Conservation (phyloP, 2,888 invertebrate genomes). For the Nudaria mundana region DNA sequence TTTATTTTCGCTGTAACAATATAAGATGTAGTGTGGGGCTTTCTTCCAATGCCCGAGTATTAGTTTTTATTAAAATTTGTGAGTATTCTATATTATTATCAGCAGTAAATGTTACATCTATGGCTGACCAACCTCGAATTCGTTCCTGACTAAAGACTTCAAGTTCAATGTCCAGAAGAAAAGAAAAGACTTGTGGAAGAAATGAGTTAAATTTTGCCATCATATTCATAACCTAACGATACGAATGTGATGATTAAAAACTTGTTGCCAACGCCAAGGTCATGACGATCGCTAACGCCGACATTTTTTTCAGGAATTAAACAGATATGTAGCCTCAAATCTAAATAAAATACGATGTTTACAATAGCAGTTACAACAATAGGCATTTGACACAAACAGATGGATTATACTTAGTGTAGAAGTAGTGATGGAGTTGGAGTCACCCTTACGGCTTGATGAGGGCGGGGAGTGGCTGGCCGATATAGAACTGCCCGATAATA, state of each 20-base stretch:
- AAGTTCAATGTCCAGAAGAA: slow-evolving; percentile 34
- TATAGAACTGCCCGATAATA: slow-evolving; percentile 26
- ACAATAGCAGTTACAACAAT: slow-evolving; percentile 51
- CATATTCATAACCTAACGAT: not conserved
- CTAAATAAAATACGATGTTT: slow-evolving; percentile 50
- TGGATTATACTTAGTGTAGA: slow-evolving; percentile 62
- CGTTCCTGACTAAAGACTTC: too few relatives aligned
- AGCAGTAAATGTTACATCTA: slow-evolving; percentile 26
- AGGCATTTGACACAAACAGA: slow-evolving; percentile 62
- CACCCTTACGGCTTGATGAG: slow-evolving; percentile 27
- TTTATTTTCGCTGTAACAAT: slow-evolving; percentile 59
- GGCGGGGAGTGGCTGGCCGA: slow-evolving; percentile 20
- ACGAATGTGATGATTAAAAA: not conserved
- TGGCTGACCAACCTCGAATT: slow-evolving; percentile 59
- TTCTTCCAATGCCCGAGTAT: slow-evolving; percentile 48
- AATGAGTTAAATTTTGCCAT: not conserved
- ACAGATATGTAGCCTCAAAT: slow-evolving; percentile 66
- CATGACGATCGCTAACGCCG: slow-evolving; percentile 28
- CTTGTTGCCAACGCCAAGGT: slow-evolving; percentile 33
- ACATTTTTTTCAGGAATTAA: slow-evolving; percentile 50
- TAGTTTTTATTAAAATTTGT: slow-evolving; percentile 56
- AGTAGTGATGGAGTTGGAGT: slow-evolving; percentile 49
- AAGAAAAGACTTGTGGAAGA: slow-evolving; percentile 9
- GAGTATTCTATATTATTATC: slow-evolving; percentile 42
- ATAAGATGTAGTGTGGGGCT: slow-evolving; percentile 66